Evolutionary conservation across 2,113 vertebrate genomes (phyloP).

Genomic region (Mastomys coucha): DNA sequence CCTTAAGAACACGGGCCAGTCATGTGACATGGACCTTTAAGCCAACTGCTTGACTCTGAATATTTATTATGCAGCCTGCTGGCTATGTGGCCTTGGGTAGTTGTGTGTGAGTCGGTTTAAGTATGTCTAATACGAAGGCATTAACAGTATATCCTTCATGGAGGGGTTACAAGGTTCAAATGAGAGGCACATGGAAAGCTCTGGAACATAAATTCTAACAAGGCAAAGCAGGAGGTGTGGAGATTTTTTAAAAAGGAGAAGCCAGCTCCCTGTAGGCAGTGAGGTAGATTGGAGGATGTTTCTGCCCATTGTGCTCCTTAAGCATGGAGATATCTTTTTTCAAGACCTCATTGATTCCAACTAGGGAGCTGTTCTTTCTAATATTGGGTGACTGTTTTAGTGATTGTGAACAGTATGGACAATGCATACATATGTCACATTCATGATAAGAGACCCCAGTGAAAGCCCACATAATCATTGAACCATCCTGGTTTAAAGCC

Average conservation of each 20-base stretch:
- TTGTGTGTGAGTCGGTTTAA: constrained; percentile 9
- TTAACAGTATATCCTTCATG: neutral
- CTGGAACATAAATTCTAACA: neutral
- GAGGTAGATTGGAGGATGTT: neutral
- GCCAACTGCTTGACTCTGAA: neutral
- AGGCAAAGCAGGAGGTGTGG: neutral
- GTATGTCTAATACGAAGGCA: neutral
- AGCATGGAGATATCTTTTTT: neutral
- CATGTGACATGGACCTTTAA: neutral
- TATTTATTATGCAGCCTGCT: neutral
- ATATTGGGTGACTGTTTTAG: neutral
- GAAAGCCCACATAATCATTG: neutral
- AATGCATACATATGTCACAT: neutral
- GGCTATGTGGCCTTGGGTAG: neutral
- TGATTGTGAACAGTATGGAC: neutral
- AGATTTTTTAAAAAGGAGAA: neutral
- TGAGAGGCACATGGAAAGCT: neutral
- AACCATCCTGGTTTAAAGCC: neutral
- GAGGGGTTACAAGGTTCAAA: neutral
- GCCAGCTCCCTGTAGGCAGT: neutral
- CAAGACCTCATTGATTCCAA: neutral
- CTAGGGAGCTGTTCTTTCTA: neutral
- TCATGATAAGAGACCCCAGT: neutral
- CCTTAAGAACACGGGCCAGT: neutral
- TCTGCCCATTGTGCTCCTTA: neutral